Percentiles rank a stretch among this genome's conserved stretches.
Conservation (phyloP, 2,113 vertebrate species). For the Heptranchias perlo region DNA sequence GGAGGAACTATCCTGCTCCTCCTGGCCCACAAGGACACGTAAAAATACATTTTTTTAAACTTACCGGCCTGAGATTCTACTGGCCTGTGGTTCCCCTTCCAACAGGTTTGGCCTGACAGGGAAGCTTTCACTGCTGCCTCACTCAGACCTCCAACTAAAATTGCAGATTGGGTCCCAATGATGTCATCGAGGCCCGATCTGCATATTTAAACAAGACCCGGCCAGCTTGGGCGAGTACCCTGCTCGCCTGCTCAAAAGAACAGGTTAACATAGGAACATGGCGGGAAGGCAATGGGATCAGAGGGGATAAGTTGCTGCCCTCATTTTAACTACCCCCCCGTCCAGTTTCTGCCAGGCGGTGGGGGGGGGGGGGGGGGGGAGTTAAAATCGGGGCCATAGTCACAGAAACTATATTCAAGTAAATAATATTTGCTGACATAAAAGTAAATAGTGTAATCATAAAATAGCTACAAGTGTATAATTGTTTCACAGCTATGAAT, state of each 20-base stretch:
- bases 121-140: too few relatives aligned
- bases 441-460: not conserved
- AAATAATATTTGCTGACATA: not conserved
- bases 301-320: too few relatives aligned
- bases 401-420: not conserved
- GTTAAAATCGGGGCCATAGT: not conserved
- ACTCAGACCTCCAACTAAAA: not conserved
- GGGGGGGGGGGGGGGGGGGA: not conserved
- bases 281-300: not conserved
- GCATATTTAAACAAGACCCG: too few relatives aligned
- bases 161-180: too few relatives aligned
- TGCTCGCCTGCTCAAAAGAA: not conserved
- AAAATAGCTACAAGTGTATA: not conserved
- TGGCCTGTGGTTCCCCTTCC: too few relatives aligned
- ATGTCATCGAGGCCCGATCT: too few relatives aligned
- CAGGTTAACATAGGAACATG: not conserved
- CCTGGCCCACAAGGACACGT: too few relatives aligned
- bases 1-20: too few relatives aligned
- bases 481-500: constrained; percentile 6
- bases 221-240: not conserved
- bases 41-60: too few relatives aligned
- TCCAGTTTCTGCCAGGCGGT: not conserved
- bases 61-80: too few relatives aligned
- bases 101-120: too few relatives aligned
- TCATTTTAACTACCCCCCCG: not conserved